A percentile compares a stretch with the other conserved stretches of the same genome.
Evolutionary conservation across 2,797 vertebrate genomes (phyloP).

Genomic region (Morus bassanus): DNA sequence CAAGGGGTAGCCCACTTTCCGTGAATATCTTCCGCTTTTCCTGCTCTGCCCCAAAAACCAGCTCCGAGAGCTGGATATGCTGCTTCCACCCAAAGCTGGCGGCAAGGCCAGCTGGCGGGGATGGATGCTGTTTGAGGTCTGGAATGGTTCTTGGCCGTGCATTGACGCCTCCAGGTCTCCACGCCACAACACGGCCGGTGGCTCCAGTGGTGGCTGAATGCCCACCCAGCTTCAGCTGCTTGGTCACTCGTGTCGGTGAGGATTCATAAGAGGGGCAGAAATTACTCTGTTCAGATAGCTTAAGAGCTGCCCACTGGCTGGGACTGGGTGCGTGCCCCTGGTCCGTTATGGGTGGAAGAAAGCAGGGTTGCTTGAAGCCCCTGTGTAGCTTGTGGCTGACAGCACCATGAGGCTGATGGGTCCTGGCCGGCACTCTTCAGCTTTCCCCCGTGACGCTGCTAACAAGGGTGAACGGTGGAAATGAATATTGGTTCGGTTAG

Average conservation of each 20-base stretch:
- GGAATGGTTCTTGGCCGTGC: no score
- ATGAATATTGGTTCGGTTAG: not conserved
- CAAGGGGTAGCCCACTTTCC: no score
- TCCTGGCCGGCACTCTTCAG: accelerated
- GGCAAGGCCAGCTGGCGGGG: no score
- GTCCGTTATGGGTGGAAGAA: accelerated
- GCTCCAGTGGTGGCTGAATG: not conserved
- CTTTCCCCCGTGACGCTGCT: accelerated
- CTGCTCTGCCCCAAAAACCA: accelerated
- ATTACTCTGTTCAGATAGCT: accelerated
- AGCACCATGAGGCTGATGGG: accelerated
- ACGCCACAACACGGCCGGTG: accelerated
- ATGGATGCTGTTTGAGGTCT: no score
- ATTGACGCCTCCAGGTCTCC: no score
- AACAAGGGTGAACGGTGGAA: accelerated
- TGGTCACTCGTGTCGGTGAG: accelerated
- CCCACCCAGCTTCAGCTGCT: accelerated
- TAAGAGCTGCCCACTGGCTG: not conserved
- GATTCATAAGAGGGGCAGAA: accelerated
- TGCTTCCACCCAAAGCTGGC: no score
- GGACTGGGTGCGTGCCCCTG: accelerated
- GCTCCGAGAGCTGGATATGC: no score
- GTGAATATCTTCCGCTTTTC: no score
- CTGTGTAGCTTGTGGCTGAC: accelerated
- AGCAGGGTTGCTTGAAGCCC: accelerated